Base-by-base conservation (phyloP, 30 jellyfish, hydroid and myxozoan genomes). In the Euphysa ruthae region DNA sequence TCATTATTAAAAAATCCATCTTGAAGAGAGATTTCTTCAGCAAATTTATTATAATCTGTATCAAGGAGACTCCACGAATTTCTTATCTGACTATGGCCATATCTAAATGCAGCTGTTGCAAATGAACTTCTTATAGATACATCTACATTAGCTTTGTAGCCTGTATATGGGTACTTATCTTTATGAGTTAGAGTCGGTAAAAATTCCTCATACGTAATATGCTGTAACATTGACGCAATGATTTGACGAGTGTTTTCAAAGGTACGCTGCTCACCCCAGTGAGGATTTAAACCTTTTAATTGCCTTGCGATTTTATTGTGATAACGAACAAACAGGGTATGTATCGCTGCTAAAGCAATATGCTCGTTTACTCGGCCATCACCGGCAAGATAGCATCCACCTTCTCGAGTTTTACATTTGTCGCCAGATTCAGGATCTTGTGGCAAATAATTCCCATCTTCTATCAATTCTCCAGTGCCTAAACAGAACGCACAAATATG, bases 371-470 rank as follows among this genome's bases (percentile, higher is more conserved):
- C 74, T 16, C 86, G 43, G 7, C 15, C 74, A 62, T 73, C 86
- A 20, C 86, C 86, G 4, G 83, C 83, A 15, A 55, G 63, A 30
- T 43, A 73, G 21, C 81, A 69, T 19, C 81, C 81, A 13, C 81
- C 81, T 21, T 10, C n/a, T 44, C 43, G 71, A 34, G 19, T 44
- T 56, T 56, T 26, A n/a, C 69, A 56, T 0, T 23, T 23, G 28
- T 24, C 16, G n/a, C 33, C 22, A 34, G 1, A 16, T 16, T 26
- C 51, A 12, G 74, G 74, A n/a, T 43, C 58, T 4, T 35, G 44
- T 34, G 78, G 78, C 10, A 65, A 46, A 3, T 35, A 70, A 65
- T 43, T 23, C 18, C 23, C 15, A 7, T 1, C 30, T 4, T 22
- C 33, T 20, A 42, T 34, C 71, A 65, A 18, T 3, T n/a, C 26